phyloP scores from a whole-genome alignment of 2,888 invertebrate species.

The Poecilobothrus nobilitatus region DNA sequence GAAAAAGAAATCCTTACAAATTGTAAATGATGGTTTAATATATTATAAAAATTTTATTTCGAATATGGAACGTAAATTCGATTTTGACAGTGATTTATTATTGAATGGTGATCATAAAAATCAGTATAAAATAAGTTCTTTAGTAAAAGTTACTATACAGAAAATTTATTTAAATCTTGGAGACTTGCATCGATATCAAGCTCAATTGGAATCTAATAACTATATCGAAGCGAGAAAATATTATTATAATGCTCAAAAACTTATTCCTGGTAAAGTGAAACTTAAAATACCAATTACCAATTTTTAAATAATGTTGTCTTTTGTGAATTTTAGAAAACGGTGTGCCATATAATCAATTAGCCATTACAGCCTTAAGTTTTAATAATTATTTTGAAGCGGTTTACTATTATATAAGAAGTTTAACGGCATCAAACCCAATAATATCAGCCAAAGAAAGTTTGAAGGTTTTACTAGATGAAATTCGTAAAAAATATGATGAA shows the following conservation, averaged over 20 bases:
- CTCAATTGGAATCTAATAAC: constrained; percentile 48
- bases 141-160: constrained; percentile 70
- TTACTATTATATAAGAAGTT: constrained; percentile 90
- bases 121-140: constrained; percentile 43
- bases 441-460: constrained; percentile 86
- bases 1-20: constrained; percentile 51
- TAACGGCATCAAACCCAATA: constrained; percentile 89
- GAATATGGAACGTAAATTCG: constrained; percentile 64
- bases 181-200: constrained; percentile 84
- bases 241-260: constrained; percentile 88
- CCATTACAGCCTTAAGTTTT: constrained; percentile 68
- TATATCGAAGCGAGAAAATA: constrained; percentile 59
- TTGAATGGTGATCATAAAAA: constrained; percentile 42
- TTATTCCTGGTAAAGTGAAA: constrained; percentile 65
- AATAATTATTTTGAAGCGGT: constrained; percentile 75
- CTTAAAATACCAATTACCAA: not conserved
- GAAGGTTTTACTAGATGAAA: constrained; percentile 82
- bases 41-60: constrained; percentile 71
- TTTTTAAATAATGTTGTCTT: not conserved
- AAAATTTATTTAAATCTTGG: constrained; percentile 84
- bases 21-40: constrained; percentile 66
- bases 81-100: constrained; percentile 47
- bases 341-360: constrained; percentile 89
- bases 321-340: constrained; percentile 53
- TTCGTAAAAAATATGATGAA: constrained; percentile 56